phyloP scores from a whole-genome alignment of 1,140 invertebrate species.

The Eupeodes corollae region DNA sequence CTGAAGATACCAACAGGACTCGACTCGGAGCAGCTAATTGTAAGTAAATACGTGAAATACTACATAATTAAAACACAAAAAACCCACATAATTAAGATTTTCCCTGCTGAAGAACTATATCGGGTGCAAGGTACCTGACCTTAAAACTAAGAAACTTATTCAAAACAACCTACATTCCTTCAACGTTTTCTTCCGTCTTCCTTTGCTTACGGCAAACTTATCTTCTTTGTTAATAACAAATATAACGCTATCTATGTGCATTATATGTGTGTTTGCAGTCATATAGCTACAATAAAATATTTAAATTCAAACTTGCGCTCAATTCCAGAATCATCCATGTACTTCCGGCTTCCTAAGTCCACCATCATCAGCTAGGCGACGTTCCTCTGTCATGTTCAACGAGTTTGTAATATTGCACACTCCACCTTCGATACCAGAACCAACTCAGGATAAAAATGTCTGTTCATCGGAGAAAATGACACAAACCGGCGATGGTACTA shows the following conservation, averaged over 20 bases:
- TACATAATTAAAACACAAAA: no score
- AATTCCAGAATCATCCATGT: conserved; percentile 29
- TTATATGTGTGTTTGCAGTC: no score
- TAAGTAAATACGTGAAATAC: conserved; percentile 17
- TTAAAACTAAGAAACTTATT: no score
- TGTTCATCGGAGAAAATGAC: conserved; percentile 82
- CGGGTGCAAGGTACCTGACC: no score
- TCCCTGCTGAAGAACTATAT: no score
- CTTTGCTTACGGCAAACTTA: no score
- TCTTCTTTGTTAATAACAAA: no score
- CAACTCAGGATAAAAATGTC: conserved; percentile 48
- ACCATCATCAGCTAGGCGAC: conserved; percentile 50
- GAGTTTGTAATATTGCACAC: conserved; percentile 67
- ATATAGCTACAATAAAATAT: background rate
- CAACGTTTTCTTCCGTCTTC: no score
- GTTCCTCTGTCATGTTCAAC: conserved; percentile 79
- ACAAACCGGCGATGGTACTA: conserved; percentile 65
- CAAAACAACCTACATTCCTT: no score
- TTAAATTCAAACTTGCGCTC: background rate
- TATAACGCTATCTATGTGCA: no score
- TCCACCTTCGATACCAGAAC: conserved; percentile 38
- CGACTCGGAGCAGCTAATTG: conserved; percentile 34
- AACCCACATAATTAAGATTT: no score
- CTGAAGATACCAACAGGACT: conserved; percentile 30
- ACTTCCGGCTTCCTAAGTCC: conserved; percentile 40